Evolutionary conservation across 2,797 vertebrate genomes (phyloP), one percentile per base, ranked within the genome.

Genomic region (Microhierax caerulescens): DNA sequence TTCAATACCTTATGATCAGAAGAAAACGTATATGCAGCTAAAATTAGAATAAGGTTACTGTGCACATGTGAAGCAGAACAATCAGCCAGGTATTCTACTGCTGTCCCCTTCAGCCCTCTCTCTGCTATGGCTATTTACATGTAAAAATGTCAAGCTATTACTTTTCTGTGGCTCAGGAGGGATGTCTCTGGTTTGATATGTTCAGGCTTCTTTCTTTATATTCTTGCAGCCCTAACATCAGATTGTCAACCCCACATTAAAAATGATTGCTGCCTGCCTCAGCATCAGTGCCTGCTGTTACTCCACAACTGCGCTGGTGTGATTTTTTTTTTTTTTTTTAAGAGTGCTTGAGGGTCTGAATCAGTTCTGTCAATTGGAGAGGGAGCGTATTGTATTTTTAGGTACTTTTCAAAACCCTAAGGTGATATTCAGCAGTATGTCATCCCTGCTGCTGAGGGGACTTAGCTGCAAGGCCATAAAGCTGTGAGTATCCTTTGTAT

Each of bases 1-100:
- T 88, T 83, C 90, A 82, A 28, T 69, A 60, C 56, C 19, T 77
- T 77, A 13, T 68, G 89, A 92, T 94, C 78, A 97, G 86, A 95
- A 84, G 94, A 65, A 94, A 95, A 73, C 64, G 37, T 28, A 28
- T 4, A 3, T 65, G 67, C 41, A 90, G 88, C 83, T 93, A 65
- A 51, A 93, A 92, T 91, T 76, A 43, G 47, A 47, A 82, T 81
- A 72, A 89, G 39, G 32, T 79, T 53, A 30, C n/a, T 68, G 51
- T 43, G 85, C 57, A 36, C 54, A 53, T 0, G 1, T 3, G n/a
- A 91, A 88, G 68, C 70, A 57, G 57, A 88, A 68, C 74, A 83
- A 61, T 89, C 93, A 92, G 51, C 30, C 41, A 32, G 7, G 19
- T 45, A 56, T 39, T 47, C 89, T 45, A 14, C 28, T 69, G 72